Percentiles rank a stretch among this genome's conserved stretches.
Evolutionary conservation across 30 jellyfish, hydroid and myxozoan genomes (phyloP).

Genomic region (Sanderia malayensis): DNA sequence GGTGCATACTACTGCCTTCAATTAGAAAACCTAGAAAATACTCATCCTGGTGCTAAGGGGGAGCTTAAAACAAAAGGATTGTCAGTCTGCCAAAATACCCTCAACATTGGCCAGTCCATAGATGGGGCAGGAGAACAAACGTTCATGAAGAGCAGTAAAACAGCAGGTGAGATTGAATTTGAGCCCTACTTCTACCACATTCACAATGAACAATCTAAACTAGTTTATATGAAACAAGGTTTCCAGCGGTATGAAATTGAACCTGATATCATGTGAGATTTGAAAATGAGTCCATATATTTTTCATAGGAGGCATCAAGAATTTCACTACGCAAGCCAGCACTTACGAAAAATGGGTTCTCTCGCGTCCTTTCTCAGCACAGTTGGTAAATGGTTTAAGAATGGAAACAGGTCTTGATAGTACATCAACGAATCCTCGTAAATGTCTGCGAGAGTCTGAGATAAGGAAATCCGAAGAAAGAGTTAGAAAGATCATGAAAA

Average conservation of each 20-base stretch:
- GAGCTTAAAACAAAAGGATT: constrained; percentile 22
- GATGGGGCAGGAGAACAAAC: constrained; percentile 44
- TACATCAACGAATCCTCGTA: constrained; percentile 16
- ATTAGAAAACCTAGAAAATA: constrained; percentile 14
- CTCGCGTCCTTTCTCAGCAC: constrained; percentile 33
- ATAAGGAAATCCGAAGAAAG: constrained; percentile 11
- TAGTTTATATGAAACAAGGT: neutral
- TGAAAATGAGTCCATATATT: neutral
- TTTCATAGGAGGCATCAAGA: constrained; percentile 28
- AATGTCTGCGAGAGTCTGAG: constrained; percentile 19
- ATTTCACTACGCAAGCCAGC: constrained; percentile 29
- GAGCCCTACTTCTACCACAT: neutral
- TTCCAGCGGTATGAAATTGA: neutral
- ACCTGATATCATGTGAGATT: neutral
- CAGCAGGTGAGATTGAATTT: constrained; percentile 30
- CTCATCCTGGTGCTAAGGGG: too few relatives aligned
- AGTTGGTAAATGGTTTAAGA: constrained; percentile 24
- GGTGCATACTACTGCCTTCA: constrained; percentile 30
- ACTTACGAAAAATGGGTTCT: constrained; percentile 41
- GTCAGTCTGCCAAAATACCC: constrained; percentile 20
- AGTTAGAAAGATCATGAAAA: neutral
- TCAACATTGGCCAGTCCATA: constrained; percentile 30
- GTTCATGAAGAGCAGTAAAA: constrained; percentile 31
- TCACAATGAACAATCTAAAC: neutral
- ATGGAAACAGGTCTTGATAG: constrained; percentile 18